Conservation (phyloP, 1,140 invertebrate species). For the Venturia canescens region DNA sequence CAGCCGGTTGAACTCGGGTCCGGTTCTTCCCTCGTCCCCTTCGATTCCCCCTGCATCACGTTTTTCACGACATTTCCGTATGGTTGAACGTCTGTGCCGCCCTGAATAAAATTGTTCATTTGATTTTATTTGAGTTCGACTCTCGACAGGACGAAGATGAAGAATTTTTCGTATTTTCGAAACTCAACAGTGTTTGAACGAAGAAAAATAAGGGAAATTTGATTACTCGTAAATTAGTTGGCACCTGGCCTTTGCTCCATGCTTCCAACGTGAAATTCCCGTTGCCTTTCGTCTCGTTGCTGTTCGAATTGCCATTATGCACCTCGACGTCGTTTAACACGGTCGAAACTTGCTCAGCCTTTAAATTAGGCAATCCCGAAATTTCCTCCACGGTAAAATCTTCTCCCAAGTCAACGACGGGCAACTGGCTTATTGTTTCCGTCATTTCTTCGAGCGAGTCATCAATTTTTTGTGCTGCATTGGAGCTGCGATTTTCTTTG, state of each 20-base stretch:
- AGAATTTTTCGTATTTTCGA: conserved; percentile 13
- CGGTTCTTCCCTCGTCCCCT: background rate
- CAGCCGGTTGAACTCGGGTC: conserved; percentile 28
- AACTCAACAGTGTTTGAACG: background rate
- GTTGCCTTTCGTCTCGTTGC: conserved; percentile 8
- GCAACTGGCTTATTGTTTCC: conserved; percentile 67
- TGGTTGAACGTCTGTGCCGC: conserved; percentile 53
- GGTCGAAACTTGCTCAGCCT: background rate
- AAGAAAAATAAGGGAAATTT: too few species aligned
- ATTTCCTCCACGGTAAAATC: conserved; percentile 65
- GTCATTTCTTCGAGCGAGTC: background rate
- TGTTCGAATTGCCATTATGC: background rate
- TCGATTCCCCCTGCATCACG: too few species aligned
- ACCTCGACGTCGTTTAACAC: conserved; percentile 22
- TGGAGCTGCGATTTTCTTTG: conserved; percentile 12
- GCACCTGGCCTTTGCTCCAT: conserved; percentile 75
- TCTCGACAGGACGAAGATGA: too few species aligned
- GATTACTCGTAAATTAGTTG: conserved; percentile 41
- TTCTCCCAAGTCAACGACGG: conserved; percentile 69
- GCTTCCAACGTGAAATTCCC: conserved; percentile 55
- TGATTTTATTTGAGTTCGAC: conserved; percentile 15
- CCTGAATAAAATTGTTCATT: conserved; percentile 50
- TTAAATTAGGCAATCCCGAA: conserved; percentile 25
- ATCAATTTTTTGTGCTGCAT: background rate
- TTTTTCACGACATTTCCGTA: conserved; percentile 22